phyloP scores from a whole-genome alignment of 2,797 vertebrate genomes.

The Ispidina picta region DNA sequence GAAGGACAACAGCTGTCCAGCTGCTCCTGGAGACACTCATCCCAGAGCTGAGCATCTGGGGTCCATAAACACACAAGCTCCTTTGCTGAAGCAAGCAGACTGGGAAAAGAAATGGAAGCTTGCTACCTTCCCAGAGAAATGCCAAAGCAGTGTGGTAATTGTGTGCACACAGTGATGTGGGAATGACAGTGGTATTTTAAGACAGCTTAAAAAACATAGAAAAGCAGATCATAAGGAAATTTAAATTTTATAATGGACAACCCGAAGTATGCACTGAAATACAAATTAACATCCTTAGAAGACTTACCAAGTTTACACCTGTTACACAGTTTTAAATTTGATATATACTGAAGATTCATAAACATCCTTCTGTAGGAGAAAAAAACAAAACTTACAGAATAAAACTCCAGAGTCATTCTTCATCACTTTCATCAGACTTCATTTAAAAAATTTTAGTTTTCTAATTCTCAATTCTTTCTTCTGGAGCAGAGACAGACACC shows the following conservation, averaged over 20 bases:
- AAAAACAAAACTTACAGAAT: neutral
- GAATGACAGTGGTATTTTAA: neutral
- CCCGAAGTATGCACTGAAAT: neutral
- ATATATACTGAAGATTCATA: neutral
- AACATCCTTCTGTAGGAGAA: fast-evolving
- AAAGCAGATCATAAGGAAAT: neutral
- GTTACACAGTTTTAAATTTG: neutral
- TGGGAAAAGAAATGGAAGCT: neutral
- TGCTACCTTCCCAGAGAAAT: neutral
- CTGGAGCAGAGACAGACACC: neutral
- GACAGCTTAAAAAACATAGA: neutral
- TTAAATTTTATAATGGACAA: neutral
- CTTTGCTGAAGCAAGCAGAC: slow-evolving; percentile 17
- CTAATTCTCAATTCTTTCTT: neutral
- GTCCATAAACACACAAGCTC: neutral
- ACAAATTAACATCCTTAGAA: neutral
- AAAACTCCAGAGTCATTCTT: neutral
- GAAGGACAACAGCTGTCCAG: neutral
- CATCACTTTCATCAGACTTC: neutral
- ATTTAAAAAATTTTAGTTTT: neutral
- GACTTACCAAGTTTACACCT: neutral
- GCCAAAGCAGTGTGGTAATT: neutral
- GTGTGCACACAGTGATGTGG: neutral
- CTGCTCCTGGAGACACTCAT: neutral
- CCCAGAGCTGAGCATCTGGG: neutral